Percentiles rank a stretch among this genome's conserved stretches.
Conservation (phyloP, 2,888 invertebrate species). For the Anarsia innoxiella region DNA sequence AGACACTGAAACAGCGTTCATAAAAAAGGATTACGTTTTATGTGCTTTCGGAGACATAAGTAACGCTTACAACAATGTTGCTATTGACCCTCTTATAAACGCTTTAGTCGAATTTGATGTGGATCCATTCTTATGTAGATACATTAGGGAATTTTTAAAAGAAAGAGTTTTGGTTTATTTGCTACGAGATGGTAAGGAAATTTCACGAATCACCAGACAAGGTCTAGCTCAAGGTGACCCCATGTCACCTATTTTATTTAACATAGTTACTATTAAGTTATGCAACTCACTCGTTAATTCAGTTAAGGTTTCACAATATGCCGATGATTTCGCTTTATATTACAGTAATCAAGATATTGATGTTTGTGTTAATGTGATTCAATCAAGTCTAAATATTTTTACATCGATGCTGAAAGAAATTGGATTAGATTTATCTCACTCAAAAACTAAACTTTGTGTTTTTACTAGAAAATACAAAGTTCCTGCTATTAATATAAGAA, state of each 20-base stretch:
- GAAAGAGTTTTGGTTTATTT: constrained; percentile 5
- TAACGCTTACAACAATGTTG: constrained; percentile 10
- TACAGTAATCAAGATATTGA: constrained; percentile 5
- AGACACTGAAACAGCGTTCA: constrained; percentile 12
- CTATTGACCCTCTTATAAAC: too few species aligned
- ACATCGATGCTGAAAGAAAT: constrained; percentile 3
- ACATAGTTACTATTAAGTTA: constrained; percentile 6
- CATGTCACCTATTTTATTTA: constrained; percentile 18
- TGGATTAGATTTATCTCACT: constrained; percentile 17
- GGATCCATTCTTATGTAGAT: constrained; percentile 6
- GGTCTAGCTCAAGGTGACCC: constrained; percentile 19
- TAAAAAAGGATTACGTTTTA: constrained; percentile 1
- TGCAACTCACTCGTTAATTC: constrained; percentile 2
- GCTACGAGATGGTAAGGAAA: not conserved
- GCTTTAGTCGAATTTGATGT: constrained; percentile 1
- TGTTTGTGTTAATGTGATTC: not conserved
- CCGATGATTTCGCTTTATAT: constrained; percentile 16
- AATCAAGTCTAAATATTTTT: constrained; percentile 1
- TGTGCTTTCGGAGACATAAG: constrained; percentile 5
- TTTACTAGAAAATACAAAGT: constrained; percentile 18
- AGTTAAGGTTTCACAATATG: constrained; percentile 11
- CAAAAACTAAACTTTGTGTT: constrained; percentile 22
- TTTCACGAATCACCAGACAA: not conserved
- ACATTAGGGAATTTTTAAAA: constrained; percentile 15
- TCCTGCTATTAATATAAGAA: constrained; percentile 4